Conservation (phyloP, 2,888 invertebrate genomes). For the Oasisia sp. region DNA sequence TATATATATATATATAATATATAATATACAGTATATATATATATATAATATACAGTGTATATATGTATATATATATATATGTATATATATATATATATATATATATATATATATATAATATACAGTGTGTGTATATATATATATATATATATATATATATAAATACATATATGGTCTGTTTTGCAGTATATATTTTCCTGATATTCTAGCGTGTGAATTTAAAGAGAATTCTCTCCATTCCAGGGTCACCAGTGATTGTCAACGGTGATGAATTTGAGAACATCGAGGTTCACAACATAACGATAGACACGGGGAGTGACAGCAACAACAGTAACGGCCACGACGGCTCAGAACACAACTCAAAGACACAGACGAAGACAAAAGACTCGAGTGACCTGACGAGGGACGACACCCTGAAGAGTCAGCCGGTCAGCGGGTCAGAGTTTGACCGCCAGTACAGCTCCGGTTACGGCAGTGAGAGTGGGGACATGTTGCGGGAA, state of each 20-base stretch:
- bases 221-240: conserved; percentile 11
- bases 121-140: no score
- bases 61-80: no score
- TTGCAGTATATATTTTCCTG: not conserved
- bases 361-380: not conserved
- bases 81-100: no score
- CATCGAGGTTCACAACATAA: conserved; percentile 49
- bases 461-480: conserved; percentile 60
- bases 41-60: no score
- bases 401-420: conserved; percentile 22
- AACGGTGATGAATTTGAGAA: conserved; percentile 66
- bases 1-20: no score
- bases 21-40: no score
- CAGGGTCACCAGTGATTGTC: conserved; percentile 64
- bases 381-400: conserved; percentile 29
- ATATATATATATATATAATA: no score
- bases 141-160: not conserved
- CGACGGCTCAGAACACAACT: not conserved
- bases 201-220: not conserved
- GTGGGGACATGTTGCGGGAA: conserved; percentile 92
- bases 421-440: conserved; percentile 7
- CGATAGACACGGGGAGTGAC: conserved; percentile 32
- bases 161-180: conserved; percentile 25
- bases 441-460: conserved; percentile 37
- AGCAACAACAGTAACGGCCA: conserved; percentile 28